Percentiles rank a stretch among this genome's conserved stretches.
phyloP scores from a whole-genome alignment of 2,113 vertebrate species.

The Rhinoptilus africanus region DNA sequence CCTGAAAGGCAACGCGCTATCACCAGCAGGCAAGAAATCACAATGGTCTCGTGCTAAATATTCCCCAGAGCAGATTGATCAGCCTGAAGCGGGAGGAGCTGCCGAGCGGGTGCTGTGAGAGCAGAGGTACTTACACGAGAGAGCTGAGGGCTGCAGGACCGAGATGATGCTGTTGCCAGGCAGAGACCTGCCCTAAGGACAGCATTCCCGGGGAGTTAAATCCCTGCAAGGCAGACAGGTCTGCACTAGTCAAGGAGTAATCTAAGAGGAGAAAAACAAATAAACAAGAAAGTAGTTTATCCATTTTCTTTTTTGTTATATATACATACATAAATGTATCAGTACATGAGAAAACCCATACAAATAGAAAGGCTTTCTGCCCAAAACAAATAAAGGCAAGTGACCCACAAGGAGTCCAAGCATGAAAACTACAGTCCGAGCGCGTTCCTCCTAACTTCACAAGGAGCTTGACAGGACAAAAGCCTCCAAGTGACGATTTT shows the following conservation, averaged over 20 bases:
- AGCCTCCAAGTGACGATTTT: not conserved
- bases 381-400: not conserved
- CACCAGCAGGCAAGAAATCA: not conserved
- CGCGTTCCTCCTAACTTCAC: not conserved
- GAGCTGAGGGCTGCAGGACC: constrained; percentile 94
- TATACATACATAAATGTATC: not conserved
- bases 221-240: constrained; percentile 93
- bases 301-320: too few relatives aligned
- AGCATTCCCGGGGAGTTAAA: constrained; percentile 93
- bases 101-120: rapidly evolving
- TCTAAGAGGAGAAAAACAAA: constrained; percentile 72
- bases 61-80: not conserved
- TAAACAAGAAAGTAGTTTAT: not conserved
- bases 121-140: constrained; percentile 87
- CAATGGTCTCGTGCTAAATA: rapidly evolving
- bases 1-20: rapidly evolving
- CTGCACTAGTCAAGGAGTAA: constrained; percentile 94
- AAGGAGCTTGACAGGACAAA: not conserved
- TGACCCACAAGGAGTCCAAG: not conserved
- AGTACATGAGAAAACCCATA: not conserved
- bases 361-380: not conserved
- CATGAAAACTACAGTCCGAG: rapidly evolving
- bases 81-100: not conserved
- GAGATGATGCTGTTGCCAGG: constrained; percentile 98
- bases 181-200: constrained; percentile 92